Evolutionary conservation across 2,888 invertebrate genomes (phyloP), one percentile per base, ranked within the genome.

Genomic region (Cephus rjabovi): DNA sequence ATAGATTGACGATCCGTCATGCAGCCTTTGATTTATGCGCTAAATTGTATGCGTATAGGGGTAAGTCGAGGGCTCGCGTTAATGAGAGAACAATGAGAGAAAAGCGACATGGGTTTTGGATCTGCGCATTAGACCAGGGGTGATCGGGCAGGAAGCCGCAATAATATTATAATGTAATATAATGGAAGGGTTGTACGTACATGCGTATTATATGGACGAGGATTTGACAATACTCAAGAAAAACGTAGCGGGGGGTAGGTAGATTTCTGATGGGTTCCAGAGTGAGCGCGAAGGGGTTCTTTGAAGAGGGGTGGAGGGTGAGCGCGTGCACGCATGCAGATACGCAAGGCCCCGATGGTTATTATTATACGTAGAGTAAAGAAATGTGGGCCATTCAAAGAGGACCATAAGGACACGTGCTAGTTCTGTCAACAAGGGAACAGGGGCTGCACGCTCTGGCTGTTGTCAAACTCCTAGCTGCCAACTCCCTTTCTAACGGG

Each of bases 361-460:
- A 74, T 76, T 68, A 81, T 84, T 77, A 81, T 77, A 79, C 75
- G 78, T 40, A 81, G 71, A 71, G 71, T 34, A 71, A 71, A 71
- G 81, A 81, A 84, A 84, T 79, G 81, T 81, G 81, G 81, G 79
- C 78, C 82, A 83, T 84, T 84, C 71, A 81, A 75, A 75, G 79
- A 75, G 82, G 80, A 75, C 70, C 68, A 69, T 76, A 82, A 79
- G 81, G 79, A 81, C 81, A 78, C 79, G 80, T 77, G 75, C 34
- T 75, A 79, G 56, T 75, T 78, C 80, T 70, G 79, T 83, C 77
- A 76, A 84, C 80, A 75, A 79, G 73, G 75, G n/a, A 73, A 70
- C 77, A 74, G 69, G 68, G 15, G 76, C 74, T 68, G 79, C 35
- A 34, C 70, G 23, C 15, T 34, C 75, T 76, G 76, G 76, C 34